Percentiles rank a stretch among this genome's conserved stretches.
These are phyloP conservation scores for Thinocorus orbignyianus DNA, from an alignment of 2,113 vertebrate genomes.

Conservation along the genomic window DNA sequence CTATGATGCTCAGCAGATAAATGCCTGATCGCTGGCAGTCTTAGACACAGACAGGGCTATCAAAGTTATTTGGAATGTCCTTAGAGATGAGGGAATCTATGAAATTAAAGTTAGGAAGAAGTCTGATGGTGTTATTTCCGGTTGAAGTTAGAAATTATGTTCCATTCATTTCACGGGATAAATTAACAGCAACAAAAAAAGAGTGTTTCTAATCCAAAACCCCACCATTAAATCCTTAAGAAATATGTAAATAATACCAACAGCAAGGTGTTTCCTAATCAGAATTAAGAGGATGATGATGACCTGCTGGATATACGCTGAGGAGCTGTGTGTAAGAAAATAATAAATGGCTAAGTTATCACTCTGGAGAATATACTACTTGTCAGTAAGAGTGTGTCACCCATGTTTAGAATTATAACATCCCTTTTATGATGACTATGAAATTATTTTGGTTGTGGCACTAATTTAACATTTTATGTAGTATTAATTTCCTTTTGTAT, in stretches of 20 bases:
- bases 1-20: not conserved
- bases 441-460: conserved; percentile 22
- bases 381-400: not conserved
- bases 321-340: not conserved
- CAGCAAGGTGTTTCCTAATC: not conserved
- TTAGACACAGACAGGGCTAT: not conserved
- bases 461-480: conserved; percentile 35
- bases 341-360: not conserved
- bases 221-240: not conserved
- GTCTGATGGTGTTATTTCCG: not conserved
- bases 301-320: not conserved
- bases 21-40: not conserved
- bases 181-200: conserved; percentile 12
- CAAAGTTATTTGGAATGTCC: not conserved
- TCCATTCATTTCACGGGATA: not conserved
- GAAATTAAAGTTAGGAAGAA: not conserved
- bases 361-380: not conserved
- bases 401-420: not conserved
- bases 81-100: not conserved
- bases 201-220: not conserved
- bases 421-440: not conserved
- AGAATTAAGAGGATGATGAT: not conserved
- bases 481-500: conserved; percentile 26
- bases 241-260: not conserved
- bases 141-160: not conserved